These are phyloP conservation scores for Xenentodon cancila DNA, from an alignment of 2,797 vertebrate genomes.

Conservation along the genomic window DNA sequence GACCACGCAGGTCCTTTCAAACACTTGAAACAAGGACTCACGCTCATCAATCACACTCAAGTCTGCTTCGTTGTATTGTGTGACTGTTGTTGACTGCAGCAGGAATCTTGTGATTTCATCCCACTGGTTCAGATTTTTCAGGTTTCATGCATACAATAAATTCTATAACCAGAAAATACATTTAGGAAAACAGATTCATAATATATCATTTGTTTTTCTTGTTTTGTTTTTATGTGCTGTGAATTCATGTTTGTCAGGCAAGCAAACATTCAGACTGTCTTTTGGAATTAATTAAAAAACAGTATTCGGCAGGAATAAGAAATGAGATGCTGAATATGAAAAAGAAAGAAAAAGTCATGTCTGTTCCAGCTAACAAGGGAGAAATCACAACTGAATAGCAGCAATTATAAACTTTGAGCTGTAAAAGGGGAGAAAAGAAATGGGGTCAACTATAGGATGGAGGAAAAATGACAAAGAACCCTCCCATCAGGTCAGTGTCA, in stretches of 20 bases:
- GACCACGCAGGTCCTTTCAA: slow-evolving; percentile 15
- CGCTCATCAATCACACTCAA: no score
- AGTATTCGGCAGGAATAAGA: slow-evolving; percentile 47
- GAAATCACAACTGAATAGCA: slow-evolving; percentile 53
- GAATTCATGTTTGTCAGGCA: slow-evolving; percentile 37
- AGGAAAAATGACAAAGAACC: slow-evolving; percentile 15
- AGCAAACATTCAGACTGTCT: slow-evolving; percentile 37
- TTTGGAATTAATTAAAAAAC: slow-evolving; percentile 62
- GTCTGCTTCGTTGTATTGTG: not conserved
- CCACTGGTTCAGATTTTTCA: slow-evolving; percentile 22
- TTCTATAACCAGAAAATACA: slow-evolving; percentile 16
- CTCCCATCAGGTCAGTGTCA: slow-evolving; percentile 40
- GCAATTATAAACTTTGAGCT: slow-evolving; percentile 39
- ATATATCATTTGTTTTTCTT: slow-evolving; percentile 7
- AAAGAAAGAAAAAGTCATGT: slow-evolving; percentile 23
- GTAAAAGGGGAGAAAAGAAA: slow-evolving; percentile 15
- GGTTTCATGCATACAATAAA: slow-evolving; percentile 13
- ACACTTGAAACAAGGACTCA: not conserved
- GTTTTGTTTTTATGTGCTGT: slow-evolving; percentile 35
- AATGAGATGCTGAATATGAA: slow-evolving; percentile 61
- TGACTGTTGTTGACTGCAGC: not conserved
- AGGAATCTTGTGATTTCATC: slow-evolving; percentile 9
- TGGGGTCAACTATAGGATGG: slow-evolving; percentile 15
- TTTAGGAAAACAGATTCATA: slow-evolving; percentile 14
- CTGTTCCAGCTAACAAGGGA: slow-evolving; percentile 49